Evolutionary conservation across 2,113 vertebrate genomes (phyloP), one percentile per base, ranked within the genome.

Genomic region (Paedocypris sp.): DNA sequence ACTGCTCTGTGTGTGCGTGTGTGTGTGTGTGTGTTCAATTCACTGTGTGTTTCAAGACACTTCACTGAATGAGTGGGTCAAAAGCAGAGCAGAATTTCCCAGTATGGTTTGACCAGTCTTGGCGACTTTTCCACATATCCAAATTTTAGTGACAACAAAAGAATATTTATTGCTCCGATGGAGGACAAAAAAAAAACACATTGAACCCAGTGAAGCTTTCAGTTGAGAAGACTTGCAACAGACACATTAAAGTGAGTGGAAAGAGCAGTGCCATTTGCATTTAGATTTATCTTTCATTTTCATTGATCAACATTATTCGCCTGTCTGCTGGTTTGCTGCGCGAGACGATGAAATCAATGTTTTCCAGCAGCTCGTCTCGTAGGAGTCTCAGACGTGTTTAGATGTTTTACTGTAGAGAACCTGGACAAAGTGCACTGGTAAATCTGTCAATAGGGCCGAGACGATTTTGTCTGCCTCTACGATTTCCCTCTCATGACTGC

Each of bases 261-360:
- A 78, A 75, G 67, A 66, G 72, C 51, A 68, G 65, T 67, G 51
- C 46, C 69, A 75, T 81, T 80, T 79, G 71, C 75, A 81, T 83
- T 79, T 75, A 77, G 73, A 83, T 79, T 80, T 80, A 76, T 73
- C 64, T 66, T 68, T 78, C 66, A 80, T 81, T 80, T 77, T 80
- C 73, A 79, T 76, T 76, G 77, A 83, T 82, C 74, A 79, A 65
- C 65, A 49, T 68, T 73, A 77, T 36, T 39, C n/a, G 5, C 47
- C 45, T 43, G 38, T 10, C 31, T 25, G 19, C 36, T 62, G 5
- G 22, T 56, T 43, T 41, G 19, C 4, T 13, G 42, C 23, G 26
- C 29, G 25, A 62, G 50, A n/a, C 6, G 41, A 33, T 3, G 31
- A 22, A 68, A 64, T 63, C 41, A 0, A 60, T 47, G 52, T n/a